Percentiles rank a stretch among this genome's conserved stretches.
Evolutionary conservation across 2,888 invertebrate species (phyloP).

Genomic region (Bhutanitis thaidina): DNA sequence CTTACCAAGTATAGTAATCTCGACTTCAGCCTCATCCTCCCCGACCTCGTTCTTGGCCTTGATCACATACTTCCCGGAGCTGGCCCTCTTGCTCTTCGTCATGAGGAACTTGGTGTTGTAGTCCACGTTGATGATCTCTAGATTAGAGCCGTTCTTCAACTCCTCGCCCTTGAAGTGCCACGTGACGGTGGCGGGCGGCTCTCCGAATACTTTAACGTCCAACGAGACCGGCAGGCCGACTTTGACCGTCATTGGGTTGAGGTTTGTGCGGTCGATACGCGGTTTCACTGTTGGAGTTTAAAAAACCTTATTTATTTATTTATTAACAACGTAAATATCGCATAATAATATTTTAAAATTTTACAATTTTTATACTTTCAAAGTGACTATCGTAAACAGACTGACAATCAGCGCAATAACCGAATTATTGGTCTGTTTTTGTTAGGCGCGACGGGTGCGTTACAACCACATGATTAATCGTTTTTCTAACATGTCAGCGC

Average conservation of each 20-base stretch:
- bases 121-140: conserved; percentile 90
- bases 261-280: conserved; percentile 93
- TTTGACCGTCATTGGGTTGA: conserved; percentile 91
- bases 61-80: conserved; percentile 93
- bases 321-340: too few relatives aligned
- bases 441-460: too few relatives aligned
- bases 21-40: conserved; percentile 94
- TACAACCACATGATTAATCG: too few relatives aligned
- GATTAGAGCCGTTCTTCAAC: conserved; percentile 78
- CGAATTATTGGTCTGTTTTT: too few relatives aligned
- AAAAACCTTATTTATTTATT: too few relatives aligned
- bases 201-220: conserved; percentile 94
- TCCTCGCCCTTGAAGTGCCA: conserved; percentile 91
- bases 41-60: conserved; percentile 96
- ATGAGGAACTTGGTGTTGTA: conserved; percentile 95
- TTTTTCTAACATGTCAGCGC: too few relatives aligned
- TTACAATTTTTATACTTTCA: too few relatives aligned
- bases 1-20: conserved; percentile 88
- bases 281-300: conserved; percentile 87
- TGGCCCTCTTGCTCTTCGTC: conserved; percentile 87
- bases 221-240: conserved; percentile 92
- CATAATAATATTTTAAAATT: too few relatives aligned
- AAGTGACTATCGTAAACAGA: too few relatives aligned
- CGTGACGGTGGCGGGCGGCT: conserved; percentile 94
- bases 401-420: too few relatives aligned